Percentiles rank a stretch among this genome's conserved stretches.
Conservation (phyloP, 1,140 invertebrate species). For the Bombus haemorrhoidalis region DNA sequence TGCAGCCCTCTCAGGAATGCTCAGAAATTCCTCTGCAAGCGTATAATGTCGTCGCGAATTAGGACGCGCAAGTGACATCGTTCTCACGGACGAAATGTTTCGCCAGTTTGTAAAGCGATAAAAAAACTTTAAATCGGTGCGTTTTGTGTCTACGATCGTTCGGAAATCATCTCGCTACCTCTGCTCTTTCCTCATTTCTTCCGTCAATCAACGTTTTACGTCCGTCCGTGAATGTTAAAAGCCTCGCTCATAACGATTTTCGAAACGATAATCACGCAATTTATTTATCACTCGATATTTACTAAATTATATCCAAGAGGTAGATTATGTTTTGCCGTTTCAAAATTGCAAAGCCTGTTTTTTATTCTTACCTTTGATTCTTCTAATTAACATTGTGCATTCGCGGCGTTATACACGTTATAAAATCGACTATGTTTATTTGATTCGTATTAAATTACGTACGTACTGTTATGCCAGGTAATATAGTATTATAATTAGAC, state of each 20-base stretch:
- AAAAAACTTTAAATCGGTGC: background rate
- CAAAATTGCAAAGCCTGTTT: background rate
- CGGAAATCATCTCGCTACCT: background rate
- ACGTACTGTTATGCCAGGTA: background rate
- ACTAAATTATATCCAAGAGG: background rate
- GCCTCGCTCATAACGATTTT: too few species aligned
- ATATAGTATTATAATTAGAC: background rate
- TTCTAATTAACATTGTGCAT: background rate
- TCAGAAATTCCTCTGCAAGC: constrained; percentile 38
- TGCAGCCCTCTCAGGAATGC: constrained; percentile 28
- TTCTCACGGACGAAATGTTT: background rate
- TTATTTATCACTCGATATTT: too few species aligned
- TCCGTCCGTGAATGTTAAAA: too few species aligned
- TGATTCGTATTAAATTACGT: background rate
- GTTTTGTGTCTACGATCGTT: too few species aligned
- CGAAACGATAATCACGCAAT: too few species aligned
- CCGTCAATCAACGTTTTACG: too few species aligned
- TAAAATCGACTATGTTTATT: too few species aligned
- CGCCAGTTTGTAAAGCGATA: background rate
- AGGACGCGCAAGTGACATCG: constrained; percentile 37
- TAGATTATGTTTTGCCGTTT: background rate
- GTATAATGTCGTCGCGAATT: constrained; percentile 40
- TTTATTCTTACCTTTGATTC: background rate
- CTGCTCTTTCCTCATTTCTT: background rate
- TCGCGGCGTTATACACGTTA: too few species aligned